phyloP scores from a whole-genome alignment of 1,140 invertebrate species.

The Neodiprion virginianus region DNA sequence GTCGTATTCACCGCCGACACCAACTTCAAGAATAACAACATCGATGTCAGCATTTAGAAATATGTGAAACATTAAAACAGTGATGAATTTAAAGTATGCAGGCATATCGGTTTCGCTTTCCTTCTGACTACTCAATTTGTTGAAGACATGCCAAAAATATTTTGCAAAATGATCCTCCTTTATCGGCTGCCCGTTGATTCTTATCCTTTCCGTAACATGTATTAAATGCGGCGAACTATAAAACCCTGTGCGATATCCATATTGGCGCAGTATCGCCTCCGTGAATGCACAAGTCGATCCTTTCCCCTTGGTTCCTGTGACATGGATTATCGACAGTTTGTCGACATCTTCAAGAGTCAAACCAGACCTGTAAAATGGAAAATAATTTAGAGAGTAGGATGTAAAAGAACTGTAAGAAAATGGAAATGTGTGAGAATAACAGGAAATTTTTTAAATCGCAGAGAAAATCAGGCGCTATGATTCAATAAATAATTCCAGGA shows the following conservation, averaged over 20 bases:
- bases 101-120: slow-evolving; percentile 81
- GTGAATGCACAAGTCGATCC: slow-evolving; percentile 93
- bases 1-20: slow-evolving; percentile 95
- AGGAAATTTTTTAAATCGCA: no score
- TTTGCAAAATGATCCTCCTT: slow-evolving; percentile 75
- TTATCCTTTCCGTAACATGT: slow-evolving; percentile 90
- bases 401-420: background rate
- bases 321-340: slow-evolving; percentile 85
- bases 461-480: no score
- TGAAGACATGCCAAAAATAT: slow-evolving; percentile 87
- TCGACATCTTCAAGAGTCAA: slow-evolving; percentile 71
- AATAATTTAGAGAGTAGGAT: background rate
- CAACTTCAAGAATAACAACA: slow-evolving; percentile 95
- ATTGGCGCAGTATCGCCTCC: slow-evolving; percentile 86
- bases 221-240: slow-evolving; percentile 96
- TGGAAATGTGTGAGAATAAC: background rate
- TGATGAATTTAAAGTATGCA: slow-evolving; percentile 93
- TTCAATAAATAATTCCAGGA: no score
- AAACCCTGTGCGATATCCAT: slow-evolving; percentile 92
- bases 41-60: slow-evolving; percentile 90
- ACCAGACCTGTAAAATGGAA: slow-evolving; percentile 63
- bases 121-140: slow-evolving; percentile 64
- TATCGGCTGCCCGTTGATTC: slow-evolving; percentile 85
- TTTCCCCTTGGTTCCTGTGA: slow-evolving; percentile 96
- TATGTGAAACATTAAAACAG: slow-evolving; percentile 88